Evolutionary conservation across 2,888 invertebrate species (phyloP).

Genomic region (Plusia festucae): DNA sequence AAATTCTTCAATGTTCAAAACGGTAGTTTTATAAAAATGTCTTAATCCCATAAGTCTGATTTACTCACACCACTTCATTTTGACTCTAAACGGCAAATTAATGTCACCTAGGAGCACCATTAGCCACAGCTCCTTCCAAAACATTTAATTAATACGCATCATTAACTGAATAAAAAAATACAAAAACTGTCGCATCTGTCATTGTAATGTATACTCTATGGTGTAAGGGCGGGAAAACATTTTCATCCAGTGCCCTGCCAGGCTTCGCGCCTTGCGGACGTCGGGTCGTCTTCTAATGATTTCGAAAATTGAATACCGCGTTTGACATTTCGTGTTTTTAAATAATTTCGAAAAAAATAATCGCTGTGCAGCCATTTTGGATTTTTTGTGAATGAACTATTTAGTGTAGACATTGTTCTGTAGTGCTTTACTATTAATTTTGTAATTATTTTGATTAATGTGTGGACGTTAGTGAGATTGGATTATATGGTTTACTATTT

Average conservation of each 20-base stretch:
- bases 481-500: conserved; percentile 63
- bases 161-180: conserved; percentile 53
- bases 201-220: conserved; percentile 66
- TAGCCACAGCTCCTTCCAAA: conserved; percentile 51
- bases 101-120: conserved; percentile 50
- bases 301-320: conserved; percentile 69
- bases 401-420: conserved; percentile 18
- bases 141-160: conserved; percentile 53
- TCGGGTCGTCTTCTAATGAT: conserved; percentile 56
- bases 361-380: conserved; percentile 18
- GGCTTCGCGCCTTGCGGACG: conserved; percentile 72
- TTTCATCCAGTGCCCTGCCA: conserved; percentile 75
- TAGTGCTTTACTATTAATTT: conserved; percentile 31
- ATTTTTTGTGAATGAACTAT: conserved; percentile 19
- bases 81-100: conserved; percentile 49
- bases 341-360: conserved; percentile 21
- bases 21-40: conserved; percentile 25
- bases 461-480: conserved; percentile 64
- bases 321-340: conserved; percentile 52
- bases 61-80: conserved; percentile 42
- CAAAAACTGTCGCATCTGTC: conserved; percentile 59
- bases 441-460: conserved; percentile 22
- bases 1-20: not conserved
- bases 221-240: conserved; percentile 77
- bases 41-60: conserved; percentile 28